A percentile compares a stretch with the other conserved stretches of the same genome.
phyloP scores from a whole-genome alignment of 2,888 invertebrate species.

The Rhodophaea formosa region DNA sequence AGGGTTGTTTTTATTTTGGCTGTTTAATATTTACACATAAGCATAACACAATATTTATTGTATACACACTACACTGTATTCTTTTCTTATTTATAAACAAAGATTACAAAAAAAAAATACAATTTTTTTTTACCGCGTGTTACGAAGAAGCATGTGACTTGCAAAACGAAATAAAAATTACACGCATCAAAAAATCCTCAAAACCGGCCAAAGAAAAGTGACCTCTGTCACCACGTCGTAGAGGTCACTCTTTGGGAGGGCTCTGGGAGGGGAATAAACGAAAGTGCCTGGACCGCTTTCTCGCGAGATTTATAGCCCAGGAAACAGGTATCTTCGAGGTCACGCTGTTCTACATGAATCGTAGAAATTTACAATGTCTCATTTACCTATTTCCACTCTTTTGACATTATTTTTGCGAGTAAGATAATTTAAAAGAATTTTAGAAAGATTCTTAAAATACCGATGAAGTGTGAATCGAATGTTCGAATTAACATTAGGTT shows the following conservation, averaged over 20 bases:
- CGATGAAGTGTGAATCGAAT: no score
- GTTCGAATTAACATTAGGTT: no score
- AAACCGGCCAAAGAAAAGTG: neutral
- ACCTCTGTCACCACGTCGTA: constrained; percentile 1
- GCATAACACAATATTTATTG: no score
- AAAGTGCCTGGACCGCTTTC: constrained; percentile 19
- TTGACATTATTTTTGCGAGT: neutral
- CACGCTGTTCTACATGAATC: neutral
- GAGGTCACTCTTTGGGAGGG: neutral
- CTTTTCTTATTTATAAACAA: no score
- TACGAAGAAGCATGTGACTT: constrained; percentile 1
- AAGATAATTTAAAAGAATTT: no score
- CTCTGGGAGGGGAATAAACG: constrained; percentile 5
- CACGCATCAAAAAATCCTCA: constrained; percentile 2
- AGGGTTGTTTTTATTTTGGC: no score
- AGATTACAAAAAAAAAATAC: no score
- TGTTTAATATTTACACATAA: no score
- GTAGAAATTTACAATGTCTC: neutral
- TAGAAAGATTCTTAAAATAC: no score
- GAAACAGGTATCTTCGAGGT: constrained; percentile 11
- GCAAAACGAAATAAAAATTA: constrained; percentile 6
- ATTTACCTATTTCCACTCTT: neutral
- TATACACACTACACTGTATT: no score
- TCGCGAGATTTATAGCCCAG: constrained; percentile 1
- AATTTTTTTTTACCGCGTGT: no score